A percentile compares a stretch with the other conserved stretches of the same genome.
Evolutionary conservation across 1,140 invertebrate genomes (phyloP).

Genomic region (Bombus confusus): DNA sequence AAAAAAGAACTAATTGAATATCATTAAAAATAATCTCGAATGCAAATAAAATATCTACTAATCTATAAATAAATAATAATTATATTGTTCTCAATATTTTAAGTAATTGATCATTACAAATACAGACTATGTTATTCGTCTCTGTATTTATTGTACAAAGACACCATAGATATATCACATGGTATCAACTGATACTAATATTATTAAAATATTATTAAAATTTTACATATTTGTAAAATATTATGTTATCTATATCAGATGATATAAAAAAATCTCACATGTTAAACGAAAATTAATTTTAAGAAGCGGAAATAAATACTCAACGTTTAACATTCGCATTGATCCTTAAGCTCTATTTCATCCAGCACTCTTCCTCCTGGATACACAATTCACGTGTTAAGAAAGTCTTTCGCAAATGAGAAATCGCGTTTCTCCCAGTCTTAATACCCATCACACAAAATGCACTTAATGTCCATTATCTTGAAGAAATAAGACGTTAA

Average conservation of each 20-base stretch:
- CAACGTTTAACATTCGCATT: conserved; percentile 2
- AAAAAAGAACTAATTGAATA: conserved; percentile 5
- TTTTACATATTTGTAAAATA: background rate
- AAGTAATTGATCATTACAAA: background rate
- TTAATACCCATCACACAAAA: conserved; percentile 61
- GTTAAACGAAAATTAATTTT: background rate
- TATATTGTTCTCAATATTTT: background rate
- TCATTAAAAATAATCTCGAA: conserved; percentile 3
- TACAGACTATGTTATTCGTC: background rate
- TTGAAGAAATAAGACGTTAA: conserved; percentile 15
- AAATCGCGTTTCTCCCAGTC: conserved; percentile 64
- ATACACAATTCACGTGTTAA: conserved; percentile 38
- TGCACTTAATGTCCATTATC: conserved; percentile 32
- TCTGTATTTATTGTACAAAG: background rate
- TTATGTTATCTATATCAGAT: background rate
- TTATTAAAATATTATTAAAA: no score
- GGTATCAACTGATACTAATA: background rate
- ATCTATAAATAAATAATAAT: conserved; percentile 5
- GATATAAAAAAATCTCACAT: conserved; percentile 12
- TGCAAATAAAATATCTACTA: conserved; percentile 15
- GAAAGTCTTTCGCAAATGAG: conserved; percentile 57
- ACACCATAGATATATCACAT: conserved; percentile 28
- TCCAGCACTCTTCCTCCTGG: conserved; percentile 62
- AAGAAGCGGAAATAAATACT: conserved; percentile 9
- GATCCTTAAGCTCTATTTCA: conserved; percentile 41